Base-by-base conservation (phyloP, 2,113 vertebrate genomes). In the Glareola pratincola region DNA sequence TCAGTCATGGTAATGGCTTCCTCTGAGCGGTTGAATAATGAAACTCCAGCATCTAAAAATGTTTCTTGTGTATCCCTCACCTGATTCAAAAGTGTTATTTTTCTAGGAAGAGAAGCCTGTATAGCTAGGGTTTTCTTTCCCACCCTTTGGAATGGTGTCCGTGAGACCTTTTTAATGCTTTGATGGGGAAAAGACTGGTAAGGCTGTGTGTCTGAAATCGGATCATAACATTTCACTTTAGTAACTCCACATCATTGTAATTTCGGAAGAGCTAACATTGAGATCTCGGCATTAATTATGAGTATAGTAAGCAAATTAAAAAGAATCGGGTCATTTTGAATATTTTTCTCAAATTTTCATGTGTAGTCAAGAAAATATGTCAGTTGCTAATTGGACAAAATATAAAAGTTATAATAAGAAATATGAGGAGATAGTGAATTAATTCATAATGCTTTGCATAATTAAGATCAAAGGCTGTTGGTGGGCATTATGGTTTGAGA, bases 11-110 rank as follows among this genome's bases (percentile, higher is more conserved):
- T 76, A 82, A 59, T 79, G 62, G 45, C 43, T 91, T 34, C 3
- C 48, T 81, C 56, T 73, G 69, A 81, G 41, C 16, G 34, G 36
- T 30, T 72, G 71, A 43, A 79, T 85, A 91, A 94, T 85, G 66
- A 72, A 79, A 64, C 26, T 90, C 48, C 39, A 79, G 24, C 48
- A 48, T 79, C 66, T 88, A 20, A 84, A 89, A 59, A 71, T 36
- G 30, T 64, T 77, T 82, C 4, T 10, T 45, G 47, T 9, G 0
- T 71, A 73, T 76, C 57, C 53, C 22, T 32, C 50, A 56, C 48
- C 14, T 37, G 39, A 37, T 56, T 71, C 77, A 63, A 59, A 89
- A 22, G 47, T 54, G 43, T 20, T 85, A 29, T 64, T 88, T 94
- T 96, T 53, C 69, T 30, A 88, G 77, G 60, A 86, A 80, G 72